phyloP scores from a whole-genome alignment of 2,113 vertebrate species.

The Sitta europaea region DNA sequence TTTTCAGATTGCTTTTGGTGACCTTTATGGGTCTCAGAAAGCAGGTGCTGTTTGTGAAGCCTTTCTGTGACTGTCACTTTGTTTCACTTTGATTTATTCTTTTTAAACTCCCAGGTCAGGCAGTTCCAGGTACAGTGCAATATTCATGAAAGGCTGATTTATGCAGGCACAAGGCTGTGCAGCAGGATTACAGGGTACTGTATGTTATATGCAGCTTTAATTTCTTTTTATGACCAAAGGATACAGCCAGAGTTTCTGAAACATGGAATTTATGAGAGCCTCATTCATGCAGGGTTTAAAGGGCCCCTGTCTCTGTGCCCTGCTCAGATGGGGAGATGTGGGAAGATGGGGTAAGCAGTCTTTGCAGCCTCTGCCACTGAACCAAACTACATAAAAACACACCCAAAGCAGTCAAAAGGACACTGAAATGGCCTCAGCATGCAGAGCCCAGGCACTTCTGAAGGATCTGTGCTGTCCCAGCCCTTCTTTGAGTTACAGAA shows the following conservation, averaged over 20 bases:
- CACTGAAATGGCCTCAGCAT: not conserved
- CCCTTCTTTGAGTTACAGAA: not conserved
- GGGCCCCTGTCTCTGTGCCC: not conserved
- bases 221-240: conserved; percentile 42
- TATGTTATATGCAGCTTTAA: conserved; percentile 39
- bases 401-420: not conserved
- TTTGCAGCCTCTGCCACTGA: not conserved
- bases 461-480: not conserved
- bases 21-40: not conserved
- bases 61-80: not conserved
- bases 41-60: conserved; percentile 29
- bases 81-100: conserved; percentile 5
- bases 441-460: not conserved
- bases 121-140: conserved; percentile 24
- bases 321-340: not conserved
- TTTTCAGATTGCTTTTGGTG: not conserved
- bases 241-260: not conserved
- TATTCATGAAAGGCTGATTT: conserved; percentile 52
- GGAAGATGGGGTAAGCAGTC: not conserved
- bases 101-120: not conserved
- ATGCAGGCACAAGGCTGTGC: conserved; percentile 22
- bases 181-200: not conserved
- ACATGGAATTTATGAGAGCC: conserved; percentile 18
- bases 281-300: conserved; percentile 37
- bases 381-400: not conserved